Evolutionary conservation across 1,140 invertebrate genomes (phyloP).

Genomic region (Agrilus planipennis): DNA sequence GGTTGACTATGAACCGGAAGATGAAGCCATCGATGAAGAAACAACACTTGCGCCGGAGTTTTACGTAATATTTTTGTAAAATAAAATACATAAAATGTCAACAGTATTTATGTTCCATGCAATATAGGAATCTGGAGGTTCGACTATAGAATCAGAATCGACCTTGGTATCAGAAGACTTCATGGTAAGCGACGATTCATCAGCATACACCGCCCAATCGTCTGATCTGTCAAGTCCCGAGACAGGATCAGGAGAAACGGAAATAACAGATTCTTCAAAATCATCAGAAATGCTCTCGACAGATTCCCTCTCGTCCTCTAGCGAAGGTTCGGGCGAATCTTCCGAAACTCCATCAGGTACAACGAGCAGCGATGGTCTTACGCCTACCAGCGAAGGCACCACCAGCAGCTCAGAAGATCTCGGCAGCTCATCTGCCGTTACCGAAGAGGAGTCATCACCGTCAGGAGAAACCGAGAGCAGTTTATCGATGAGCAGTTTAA

Average conservation of each 20-base stretch:
- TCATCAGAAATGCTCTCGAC: no score
- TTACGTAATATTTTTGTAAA: not conserved
- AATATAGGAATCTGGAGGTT: not conserved
- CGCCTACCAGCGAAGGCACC: conserved; percentile 2
- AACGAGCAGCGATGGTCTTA: conserved; percentile 1
- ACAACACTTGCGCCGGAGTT: no score
- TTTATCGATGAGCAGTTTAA: no score
- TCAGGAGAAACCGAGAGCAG: conserved; percentile 5
- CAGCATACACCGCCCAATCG: conserved; percentile 18
- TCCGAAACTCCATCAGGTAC: no score
- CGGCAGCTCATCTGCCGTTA: no score
- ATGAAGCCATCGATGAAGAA: conserved; percentile 8
- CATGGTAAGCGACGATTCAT: conserved; percentile 55
- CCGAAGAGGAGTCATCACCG: no score
- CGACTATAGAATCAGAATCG: conserved; percentile 12
- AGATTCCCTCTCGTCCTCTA: no score
- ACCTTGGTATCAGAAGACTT: conserved; percentile 39
- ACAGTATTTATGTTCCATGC: not conserved
- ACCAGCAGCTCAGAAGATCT: conserved; percentile 3
- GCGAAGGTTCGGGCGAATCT: not conserved
- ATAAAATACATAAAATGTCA: not conserved
- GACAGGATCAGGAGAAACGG: conserved; percentile 25
- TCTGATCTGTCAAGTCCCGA: conserved; percentile 9
- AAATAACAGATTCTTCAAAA: conserved; percentile 4
- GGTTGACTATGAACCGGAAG: conserved; percentile 31